Conservation (phyloP, 2,888 invertebrate genomes). For the Andrena fulva region DNA sequence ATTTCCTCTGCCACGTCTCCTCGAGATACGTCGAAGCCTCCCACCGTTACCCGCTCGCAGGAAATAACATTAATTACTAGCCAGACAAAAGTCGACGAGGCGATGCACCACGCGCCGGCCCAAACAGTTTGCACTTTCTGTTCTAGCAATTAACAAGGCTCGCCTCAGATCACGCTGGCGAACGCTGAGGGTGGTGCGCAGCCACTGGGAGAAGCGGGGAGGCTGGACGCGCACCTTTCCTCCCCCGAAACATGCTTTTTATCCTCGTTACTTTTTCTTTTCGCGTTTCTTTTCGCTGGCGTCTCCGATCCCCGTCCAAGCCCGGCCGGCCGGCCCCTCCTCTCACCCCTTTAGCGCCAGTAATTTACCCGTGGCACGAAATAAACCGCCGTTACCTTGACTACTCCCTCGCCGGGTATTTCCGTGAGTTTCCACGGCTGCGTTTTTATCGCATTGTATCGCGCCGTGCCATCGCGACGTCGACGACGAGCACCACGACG, state of each 20-base stretch:
- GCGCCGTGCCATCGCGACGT: constrained; percentile 66
- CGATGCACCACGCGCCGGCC: background rate
- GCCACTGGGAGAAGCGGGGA: background rate
- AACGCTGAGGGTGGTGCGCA: background rate
- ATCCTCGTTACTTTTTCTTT: constrained; percentile 65
- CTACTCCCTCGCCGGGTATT: constrained; percentile 71
- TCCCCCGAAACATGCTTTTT: constrained; percentile 64
- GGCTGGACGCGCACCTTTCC: constrained; percentile 52
- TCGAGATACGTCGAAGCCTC: constrained; percentile 60
- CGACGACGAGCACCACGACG: constrained; percentile 37
- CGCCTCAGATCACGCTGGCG: constrained; percentile 32
- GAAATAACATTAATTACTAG: constrained; percentile 63
- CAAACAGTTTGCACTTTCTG: constrained; percentile 62
- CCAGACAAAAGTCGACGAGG: constrained; percentile 48
- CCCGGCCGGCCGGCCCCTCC: background rate
- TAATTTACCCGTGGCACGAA: constrained; percentile 74
- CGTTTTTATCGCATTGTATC: constrained; percentile 74
- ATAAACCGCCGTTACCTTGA: constrained; percentile 75
- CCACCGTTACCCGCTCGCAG: constrained; percentile 18
- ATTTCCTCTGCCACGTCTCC: constrained; percentile 31
- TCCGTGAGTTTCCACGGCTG: constrained; percentile 69
- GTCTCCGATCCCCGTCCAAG: constrained; percentile 31
- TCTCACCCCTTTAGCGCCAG: constrained; percentile 50
- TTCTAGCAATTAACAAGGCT: constrained; percentile 69
- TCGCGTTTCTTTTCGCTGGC: constrained; percentile 43